Evolutionary conservation across 2,888 invertebrate genomes (phyloP).

Genomic region (Spisula subtruncata): DNA sequence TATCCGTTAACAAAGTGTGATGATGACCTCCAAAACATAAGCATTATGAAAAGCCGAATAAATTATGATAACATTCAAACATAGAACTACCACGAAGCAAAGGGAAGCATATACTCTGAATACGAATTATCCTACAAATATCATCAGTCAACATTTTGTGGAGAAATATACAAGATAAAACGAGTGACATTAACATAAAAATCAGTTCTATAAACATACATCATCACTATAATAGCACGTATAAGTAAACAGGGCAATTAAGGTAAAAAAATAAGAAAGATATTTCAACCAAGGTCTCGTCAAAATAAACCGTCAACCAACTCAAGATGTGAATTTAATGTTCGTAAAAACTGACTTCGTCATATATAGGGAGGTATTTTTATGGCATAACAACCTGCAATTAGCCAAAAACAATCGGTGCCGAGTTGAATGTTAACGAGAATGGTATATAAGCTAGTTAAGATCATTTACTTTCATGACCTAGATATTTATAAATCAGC

Average conservation of each 20-base stretch:
- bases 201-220: slow-evolving; percentile 38
- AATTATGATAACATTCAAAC: neutral
- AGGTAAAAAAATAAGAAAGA: slow-evolving; percentile 31
- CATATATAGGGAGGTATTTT: neutral
- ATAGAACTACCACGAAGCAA: neutral
- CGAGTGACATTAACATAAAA: slow-evolving; percentile 47
- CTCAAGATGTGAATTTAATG: neutral
- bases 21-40: too few species aligned
- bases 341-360: neutral
- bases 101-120: neutral
- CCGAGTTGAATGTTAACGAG: neutral
- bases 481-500: too few species aligned
- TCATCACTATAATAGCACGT: slow-evolving; percentile 44
- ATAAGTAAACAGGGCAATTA: slow-evolving; percentile 39
- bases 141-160: slow-evolving; percentile 29
- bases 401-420: neutral
- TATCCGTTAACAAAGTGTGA: too few species aligned
- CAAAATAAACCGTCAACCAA: neutral
- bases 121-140: neutral
- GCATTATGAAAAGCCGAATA: neutral
- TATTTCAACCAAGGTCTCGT: slow-evolving; percentile 29
- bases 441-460: too few species aligned
- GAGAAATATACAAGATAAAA: slow-evolving; percentile 21
- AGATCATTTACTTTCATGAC: too few species aligned
- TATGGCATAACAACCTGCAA: neutral